Conservation (phyloP, 2,888 invertebrate species). For the Macrophya alboannulata region DNA sequence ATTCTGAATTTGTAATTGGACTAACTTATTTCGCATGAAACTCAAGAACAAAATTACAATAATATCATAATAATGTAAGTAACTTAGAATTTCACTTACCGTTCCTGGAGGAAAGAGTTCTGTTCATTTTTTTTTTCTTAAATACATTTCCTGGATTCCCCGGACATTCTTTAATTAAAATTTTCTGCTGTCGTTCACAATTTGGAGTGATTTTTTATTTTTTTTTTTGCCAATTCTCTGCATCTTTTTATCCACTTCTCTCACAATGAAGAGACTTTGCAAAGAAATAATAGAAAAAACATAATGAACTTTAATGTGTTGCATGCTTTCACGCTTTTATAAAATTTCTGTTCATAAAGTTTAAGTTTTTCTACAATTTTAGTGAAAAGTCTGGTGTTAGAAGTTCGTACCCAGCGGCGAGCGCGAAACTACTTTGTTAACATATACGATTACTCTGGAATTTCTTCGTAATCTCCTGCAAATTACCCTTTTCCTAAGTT, state of each 20-base stretch:
- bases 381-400: background rate
- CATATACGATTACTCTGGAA: background rate
- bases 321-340: background rate
- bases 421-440: background rate
- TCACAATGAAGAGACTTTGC: background rate
- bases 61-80: background rate
- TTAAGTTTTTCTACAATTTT: background rate
- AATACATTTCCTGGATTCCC: background rate
- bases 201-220: background rate
- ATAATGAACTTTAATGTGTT: background rate
- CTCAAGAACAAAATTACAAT: background rate
- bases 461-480: constrained; percentile 14
- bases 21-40: background rate
- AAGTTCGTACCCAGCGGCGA: background rate
- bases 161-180: background rate
- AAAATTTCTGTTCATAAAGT: background rate
- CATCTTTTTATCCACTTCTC: background rate
- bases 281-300: background rate
- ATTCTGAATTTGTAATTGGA: background rate
- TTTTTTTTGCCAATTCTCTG: background rate
- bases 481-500: constrained; percentile 1
- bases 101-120: background rate
- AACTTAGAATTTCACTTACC: background rate
- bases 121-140: background rate
- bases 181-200: background rate